Conservation (phyloP, 1,140 invertebrate species). For the Cydia strobilella region DNA sequence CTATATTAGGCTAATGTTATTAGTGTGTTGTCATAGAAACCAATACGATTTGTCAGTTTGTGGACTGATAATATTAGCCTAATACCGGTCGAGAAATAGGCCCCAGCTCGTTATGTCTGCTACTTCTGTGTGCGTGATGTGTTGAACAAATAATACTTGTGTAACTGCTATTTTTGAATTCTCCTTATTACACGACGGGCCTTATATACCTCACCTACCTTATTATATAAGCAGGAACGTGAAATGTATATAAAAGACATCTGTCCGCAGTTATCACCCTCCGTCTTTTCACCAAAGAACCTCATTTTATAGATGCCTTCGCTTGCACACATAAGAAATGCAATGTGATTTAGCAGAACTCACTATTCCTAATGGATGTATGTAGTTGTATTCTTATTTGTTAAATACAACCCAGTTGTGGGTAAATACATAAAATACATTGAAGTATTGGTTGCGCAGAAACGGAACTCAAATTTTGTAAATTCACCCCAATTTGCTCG, state of each 20-base stretch:
- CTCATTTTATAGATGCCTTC: neutral
- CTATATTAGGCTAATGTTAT: too few species aligned
- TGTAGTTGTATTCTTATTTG: conserved; percentile 13
- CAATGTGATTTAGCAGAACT: conserved; percentile 20
- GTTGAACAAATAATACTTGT: too few species aligned
- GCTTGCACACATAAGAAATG: neutral
- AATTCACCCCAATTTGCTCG: neutral
- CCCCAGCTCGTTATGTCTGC: too few species aligned
- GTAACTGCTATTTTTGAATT: too few species aligned
- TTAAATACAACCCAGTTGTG: neutral
- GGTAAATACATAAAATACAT: neutral
- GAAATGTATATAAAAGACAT: neutral
- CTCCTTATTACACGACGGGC: too few species aligned
- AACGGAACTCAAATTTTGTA: neutral
- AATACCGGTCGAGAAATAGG: too few species aligned
- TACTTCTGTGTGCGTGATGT: too few species aligned
- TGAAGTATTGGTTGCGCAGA: neutral
- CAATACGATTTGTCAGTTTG: too few species aligned
- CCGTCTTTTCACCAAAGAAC: neutral
- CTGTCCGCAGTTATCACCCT: neutral
- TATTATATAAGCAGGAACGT: neutral
- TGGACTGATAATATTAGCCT: too few species aligned
- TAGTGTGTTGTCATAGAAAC: too few species aligned
- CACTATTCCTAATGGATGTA: conserved; percentile 8
- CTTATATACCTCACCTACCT: too few species aligned